These are phyloP conservation scores for Dinocampus coccinellae DNA, from an alignment of 2,888 invertebrate species.

Conservation along the genomic window DNA sequence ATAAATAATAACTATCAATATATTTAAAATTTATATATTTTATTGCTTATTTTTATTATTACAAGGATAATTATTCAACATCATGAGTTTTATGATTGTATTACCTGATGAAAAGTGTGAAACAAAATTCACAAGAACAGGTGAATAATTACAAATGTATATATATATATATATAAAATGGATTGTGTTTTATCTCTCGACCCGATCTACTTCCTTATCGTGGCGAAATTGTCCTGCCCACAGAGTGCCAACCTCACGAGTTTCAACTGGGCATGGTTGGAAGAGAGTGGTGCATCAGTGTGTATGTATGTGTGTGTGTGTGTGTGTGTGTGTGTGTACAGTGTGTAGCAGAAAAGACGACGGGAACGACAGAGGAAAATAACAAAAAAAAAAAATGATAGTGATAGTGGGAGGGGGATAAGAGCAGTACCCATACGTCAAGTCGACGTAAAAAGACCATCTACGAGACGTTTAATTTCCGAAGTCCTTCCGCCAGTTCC, in stretches of 20 bases:
- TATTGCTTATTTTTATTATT: too few species aligned
- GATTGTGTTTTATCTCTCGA: slow-evolving; percentile 57
- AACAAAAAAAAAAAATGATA: slow-evolving; percentile 28
- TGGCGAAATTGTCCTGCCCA: slow-evolving; percentile 65
- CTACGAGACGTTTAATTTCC: slow-evolving; percentile 69
- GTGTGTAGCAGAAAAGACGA: slow-evolving; percentile 25
- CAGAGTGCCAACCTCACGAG: slow-evolving; percentile 55
- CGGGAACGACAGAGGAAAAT: slow-evolving; percentile 40
- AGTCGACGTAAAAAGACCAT: slow-evolving; percentile 62
- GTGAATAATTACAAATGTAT: slow-evolving; percentile 40
- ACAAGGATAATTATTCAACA: too few species aligned
- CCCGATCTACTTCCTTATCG: slow-evolving; percentile 67
- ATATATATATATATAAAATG: slow-evolving; percentile 43
- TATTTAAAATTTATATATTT: too few species aligned
- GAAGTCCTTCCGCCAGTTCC: slow-evolving; percentile 68
- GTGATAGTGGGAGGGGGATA: slow-evolving; percentile 36
- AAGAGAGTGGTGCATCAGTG: slow-evolving; percentile 31
- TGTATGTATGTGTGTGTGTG: too few species aligned
- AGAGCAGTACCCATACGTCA: slow-evolving; percentile 63
- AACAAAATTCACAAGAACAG: slow-evolving; percentile 21
- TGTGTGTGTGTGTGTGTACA: too few species aligned
- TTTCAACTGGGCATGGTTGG: slow-evolving; percentile 35
- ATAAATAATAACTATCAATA: too few species aligned
- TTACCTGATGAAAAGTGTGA: background rate
- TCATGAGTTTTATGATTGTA: too few species aligned